Base-by-base conservation (phyloP, 2,113 vertebrate species). In the Anarrhichthys ocellatus region DNA sequence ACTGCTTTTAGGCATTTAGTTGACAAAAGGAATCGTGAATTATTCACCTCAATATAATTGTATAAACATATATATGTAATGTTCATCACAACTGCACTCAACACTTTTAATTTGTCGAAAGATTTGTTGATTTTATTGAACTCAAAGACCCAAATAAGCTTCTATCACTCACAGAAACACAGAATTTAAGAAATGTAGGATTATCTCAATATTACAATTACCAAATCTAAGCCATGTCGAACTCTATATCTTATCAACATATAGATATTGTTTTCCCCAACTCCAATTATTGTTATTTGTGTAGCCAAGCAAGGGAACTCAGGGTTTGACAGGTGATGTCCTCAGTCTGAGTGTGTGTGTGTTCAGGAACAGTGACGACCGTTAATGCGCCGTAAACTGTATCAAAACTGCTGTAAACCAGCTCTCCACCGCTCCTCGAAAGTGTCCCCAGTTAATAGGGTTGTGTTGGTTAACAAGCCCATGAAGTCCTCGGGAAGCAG, bases 381-480 rank as follows among this genome's bases (percentile, higher is more conserved):
- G 62, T 87, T 80, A 84, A 73, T 84, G 56, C 86, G 48, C 38
- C 79, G 81, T 88, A 80, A 90, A 90, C 72, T 65, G 52, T 52
- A 69, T 64, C 80, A 83, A 87, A 89, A 68, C 34, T 14, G 70
- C 81, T 50, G 56, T 80, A 40, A 81, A 86, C 67, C 11, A 54
- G 34, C 81, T 68, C 68, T 24, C 5, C 74, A 24, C 32, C 38
- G 22, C 36, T 82, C 24, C 76, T 88, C 34, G 4, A 84, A 80
- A 84, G 73, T 81, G 79, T 80, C 88, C 70, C 68, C 66, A 40
- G 80, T 88, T 88, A 89, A 90, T 82, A 65, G 84, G 58, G 80
- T 85, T 84, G 79, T 87, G 81, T 80, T 87, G 18, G 77, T 87
- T 91, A 89, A 89, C 78, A 75, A 88, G 88, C 58, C 84, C 27